These are phyloP conservation scores for Isichthys henryi DNA, from an alignment of 2,113 vertebrate genomes.

Conservation along the genomic window DNA sequence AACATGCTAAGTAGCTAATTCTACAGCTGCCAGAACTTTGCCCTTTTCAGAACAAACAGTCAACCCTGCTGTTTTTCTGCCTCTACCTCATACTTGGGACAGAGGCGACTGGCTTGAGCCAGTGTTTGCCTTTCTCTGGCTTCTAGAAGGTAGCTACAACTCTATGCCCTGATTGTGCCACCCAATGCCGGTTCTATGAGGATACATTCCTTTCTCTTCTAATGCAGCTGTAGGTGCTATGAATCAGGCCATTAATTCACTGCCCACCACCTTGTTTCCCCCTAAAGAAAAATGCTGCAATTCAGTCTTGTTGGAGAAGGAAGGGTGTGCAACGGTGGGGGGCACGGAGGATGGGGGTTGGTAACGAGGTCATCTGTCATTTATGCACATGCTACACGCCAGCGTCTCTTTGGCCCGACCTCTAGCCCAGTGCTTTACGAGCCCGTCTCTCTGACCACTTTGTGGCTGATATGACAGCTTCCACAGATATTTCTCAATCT, in stretches of 20 bases:
- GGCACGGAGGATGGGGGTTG: neutral
- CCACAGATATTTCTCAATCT: neutral
- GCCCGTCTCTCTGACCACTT: neutral
- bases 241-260: neutral
- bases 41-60: neutral
- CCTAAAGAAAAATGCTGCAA: neutral
- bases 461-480: neutral
- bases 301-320: neutral
- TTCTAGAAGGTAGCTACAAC: neutral
- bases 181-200: slow-evolving; percentile 19
- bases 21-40: neutral
- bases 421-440: neutral
- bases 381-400: neutral
- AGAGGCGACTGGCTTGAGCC: neutral
- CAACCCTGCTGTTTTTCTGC: neutral
- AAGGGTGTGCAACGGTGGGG: neutral
- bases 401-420: neutral
- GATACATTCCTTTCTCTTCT: slow-evolving; percentile 17
- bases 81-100: neutral
- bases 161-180: slow-evolving; percentile 21
- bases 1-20: neutral
- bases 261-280: neutral
- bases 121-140: slow-evolving; percentile 26
- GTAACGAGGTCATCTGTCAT: neutral
- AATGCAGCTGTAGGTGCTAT: neutral